phyloP scores from a whole-genome alignment of 2,888 invertebrate species.

The Drosophila phalerata region DNA sequence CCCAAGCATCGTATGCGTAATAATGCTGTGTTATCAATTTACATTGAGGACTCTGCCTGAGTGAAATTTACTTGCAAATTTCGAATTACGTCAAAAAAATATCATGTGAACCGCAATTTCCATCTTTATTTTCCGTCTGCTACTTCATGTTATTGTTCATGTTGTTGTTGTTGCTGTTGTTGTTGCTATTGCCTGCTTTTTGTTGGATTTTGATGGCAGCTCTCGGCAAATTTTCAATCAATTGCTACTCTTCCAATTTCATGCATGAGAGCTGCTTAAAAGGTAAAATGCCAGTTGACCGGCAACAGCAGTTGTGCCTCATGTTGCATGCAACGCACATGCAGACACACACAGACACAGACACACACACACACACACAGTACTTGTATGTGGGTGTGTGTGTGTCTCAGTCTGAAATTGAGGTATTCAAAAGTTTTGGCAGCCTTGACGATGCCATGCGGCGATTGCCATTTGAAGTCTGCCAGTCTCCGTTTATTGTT shows the following conservation, averaged over 20 bases:
- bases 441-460: constrained; percentile 39
- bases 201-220: constrained; percentile 62
- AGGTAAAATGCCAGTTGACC: constrained; percentile 80
- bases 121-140: constrained; percentile 66
- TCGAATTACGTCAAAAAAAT: constrained; percentile 79
- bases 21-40: constrained; percentile 72
- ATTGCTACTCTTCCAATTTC: constrained; percentile 81
- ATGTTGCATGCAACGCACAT: constrained; percentile 42
- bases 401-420: constrained; percentile 44
- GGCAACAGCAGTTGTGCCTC: constrained; percentile 40
- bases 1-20: constrained; percentile 51
- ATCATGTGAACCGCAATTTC: constrained; percentile 80
- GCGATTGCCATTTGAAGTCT: constrained; percentile 44
- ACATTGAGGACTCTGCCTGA: constrained; percentile 51
- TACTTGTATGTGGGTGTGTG: neutral
- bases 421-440: constrained; percentile 74
- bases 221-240: constrained; percentile 77
- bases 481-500: constrained; percentile 70
- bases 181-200: constrained; percentile 23
- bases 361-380: constrained; percentile 6
- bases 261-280: constrained; percentile 80
- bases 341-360: constrained; percentile 2
- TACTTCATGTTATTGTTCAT: neutral
- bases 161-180: constrained; percentile 21
- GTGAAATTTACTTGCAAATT: constrained; percentile 72